A percentile compares a stretch with the other conserved stretches of the same genome.
Evolutionary conservation across 2,888 invertebrate species (phyloP).

Genomic region (Melipona bicolor): DNA sequence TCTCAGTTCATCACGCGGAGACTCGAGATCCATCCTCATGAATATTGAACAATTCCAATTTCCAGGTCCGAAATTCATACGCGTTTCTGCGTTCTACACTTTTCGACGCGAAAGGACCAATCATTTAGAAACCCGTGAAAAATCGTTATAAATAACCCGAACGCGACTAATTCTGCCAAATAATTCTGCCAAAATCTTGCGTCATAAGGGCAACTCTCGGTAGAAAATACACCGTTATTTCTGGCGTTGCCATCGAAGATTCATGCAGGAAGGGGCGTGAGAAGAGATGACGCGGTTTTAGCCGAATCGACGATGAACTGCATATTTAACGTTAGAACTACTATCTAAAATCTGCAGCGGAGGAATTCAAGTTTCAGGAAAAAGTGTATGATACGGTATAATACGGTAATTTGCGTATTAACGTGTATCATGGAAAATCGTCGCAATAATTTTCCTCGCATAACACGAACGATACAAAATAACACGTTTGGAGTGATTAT

Average conservation of each 20-base stretch:
- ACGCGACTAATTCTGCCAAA: background rate
- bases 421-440: no score
- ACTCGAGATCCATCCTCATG: no score
- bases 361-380: no score
- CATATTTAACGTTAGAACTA: background rate
- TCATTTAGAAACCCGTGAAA: background rate
- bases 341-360: no score
- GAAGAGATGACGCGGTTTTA: background rate
- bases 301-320: background rate
- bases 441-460: no score
- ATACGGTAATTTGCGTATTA: no score
- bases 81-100: background rate
- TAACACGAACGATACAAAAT: no score
- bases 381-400: no score
- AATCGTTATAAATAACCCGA: background rate
- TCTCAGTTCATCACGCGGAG: no score
- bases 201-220: background rate
- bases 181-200: conserved; percentile 16
- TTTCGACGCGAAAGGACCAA: no score
- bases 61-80: background rate
- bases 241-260: conserved; percentile 22
- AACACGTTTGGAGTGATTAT: no score
- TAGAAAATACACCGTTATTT: background rate
- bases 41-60: background rate
- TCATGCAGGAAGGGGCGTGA: background rate